Percentiles rank a stretch among this genome's conserved stretches.
Evolutionary conservation across 2,113 vertebrate genomes (phyloP).

Genomic region (Tursiops truncatus): DNA sequence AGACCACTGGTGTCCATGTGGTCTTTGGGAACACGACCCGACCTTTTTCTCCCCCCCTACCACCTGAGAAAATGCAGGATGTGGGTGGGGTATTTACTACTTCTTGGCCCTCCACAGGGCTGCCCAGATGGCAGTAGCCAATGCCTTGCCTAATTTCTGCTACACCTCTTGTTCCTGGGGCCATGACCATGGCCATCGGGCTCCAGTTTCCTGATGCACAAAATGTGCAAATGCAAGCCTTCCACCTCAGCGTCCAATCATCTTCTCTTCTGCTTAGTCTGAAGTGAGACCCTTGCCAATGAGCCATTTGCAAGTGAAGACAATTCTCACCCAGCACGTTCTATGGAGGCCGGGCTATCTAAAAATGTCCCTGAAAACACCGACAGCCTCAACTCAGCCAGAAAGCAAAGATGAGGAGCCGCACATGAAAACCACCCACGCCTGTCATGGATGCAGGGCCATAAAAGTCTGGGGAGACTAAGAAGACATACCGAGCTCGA

Average conservation of each 20-base stretch:
- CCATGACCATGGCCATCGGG: background rate
- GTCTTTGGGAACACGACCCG: accelerated
- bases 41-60: accelerated
- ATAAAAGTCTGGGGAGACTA: background rate
- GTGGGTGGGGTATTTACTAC: accelerated
- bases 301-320: background rate
- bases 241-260: background rate
- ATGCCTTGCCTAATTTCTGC: background rate
- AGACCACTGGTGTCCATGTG: accelerated
- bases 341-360: background rate
- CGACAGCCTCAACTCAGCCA: background rate
- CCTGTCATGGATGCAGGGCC: background rate
- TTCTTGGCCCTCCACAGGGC: background rate
- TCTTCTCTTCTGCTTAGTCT: background rate
- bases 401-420: background rate
- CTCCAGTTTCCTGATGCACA: background rate
- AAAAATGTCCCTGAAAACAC: background rate
- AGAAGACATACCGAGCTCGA: background rate
- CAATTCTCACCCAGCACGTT: background rate
- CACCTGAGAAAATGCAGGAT: accelerated
- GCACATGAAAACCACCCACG: background rate
- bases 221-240: background rate
- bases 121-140: background rate
- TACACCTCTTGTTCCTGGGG: background rate
- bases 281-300: background rate